Percentiles rank a stretch among this genome's conserved stretches.
Conservation (phyloP, 1,140 invertebrate species). For the Lucilia sericata region DNA sequence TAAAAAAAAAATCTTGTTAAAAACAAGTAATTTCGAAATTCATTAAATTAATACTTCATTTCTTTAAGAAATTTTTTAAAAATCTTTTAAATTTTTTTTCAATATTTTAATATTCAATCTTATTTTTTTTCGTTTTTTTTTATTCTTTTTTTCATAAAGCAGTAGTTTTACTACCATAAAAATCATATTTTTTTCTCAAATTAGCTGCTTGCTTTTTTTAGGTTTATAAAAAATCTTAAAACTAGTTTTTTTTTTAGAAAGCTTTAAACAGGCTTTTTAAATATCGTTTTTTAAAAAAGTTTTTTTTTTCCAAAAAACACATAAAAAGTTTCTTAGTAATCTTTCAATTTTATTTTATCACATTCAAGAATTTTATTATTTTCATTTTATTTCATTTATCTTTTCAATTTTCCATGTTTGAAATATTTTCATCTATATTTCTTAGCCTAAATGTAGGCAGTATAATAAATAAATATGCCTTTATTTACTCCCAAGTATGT, state of each 20-base stretch:
- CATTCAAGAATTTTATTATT: background rate
- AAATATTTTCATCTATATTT: background rate
- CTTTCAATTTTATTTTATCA: conserved; percentile 23
- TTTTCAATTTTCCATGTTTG: background rate
- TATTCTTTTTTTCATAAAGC: conserved; percentile 15
- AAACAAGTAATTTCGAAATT: conserved; percentile 25
- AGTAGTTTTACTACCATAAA: conserved; percentile 34
- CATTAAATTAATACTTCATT: conserved; percentile 36
- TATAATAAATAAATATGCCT: background rate
- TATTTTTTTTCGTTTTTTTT: background rate
- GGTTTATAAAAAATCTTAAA: conserved; percentile 22
- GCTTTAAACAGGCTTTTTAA: conserved; percentile 27
- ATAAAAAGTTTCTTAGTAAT: conserved; percentile 18
- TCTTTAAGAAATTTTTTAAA: conserved; percentile 22
- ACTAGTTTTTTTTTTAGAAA: conserved; percentile 18
- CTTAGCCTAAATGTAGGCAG: conserved; percentile 7
- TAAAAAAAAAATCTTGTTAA: conserved; percentile 3
- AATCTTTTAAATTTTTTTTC: conserved; percentile 12
- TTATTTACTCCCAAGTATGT: background rate
- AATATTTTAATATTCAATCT: conserved; percentile 27
- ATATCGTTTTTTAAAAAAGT: conserved; percentile 14
- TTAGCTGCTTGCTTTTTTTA: conserved; percentile 29
- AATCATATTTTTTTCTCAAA: background rate
- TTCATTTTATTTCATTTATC: background rate
- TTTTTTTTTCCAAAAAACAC: conserved; percentile 35